Evolutionary conservation across 2,113 vertebrate genomes (phyloP), one percentile per base, ranked within the genome.

Genomic region (Rhabdornis inornatus): DNA sequence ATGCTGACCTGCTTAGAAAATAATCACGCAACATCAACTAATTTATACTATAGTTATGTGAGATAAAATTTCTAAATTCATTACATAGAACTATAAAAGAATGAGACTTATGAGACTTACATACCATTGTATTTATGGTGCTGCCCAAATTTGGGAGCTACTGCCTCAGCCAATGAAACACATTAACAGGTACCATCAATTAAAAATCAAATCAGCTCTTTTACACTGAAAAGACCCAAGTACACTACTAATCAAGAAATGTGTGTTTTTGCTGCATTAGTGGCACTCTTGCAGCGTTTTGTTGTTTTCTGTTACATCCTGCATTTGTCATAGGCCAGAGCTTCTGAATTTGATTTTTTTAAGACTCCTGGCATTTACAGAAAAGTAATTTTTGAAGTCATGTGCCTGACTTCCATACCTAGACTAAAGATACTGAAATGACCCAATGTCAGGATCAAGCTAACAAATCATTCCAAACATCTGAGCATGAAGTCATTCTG

Each of bases 401-500:
- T 25, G 14, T 39, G 68, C 39, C 33, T 31, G 17, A 70, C 63
- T 95, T 84, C 37, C 42, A 50, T 66, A 94, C 74, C 57, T 94
- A 92, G 45, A 71, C 70, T 89, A 90, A 71, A 85, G 85, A 95
- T 85, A 85, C 66, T 59, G 50, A 39, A 85, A 83, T 80, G 63
- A 91, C 81, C 91, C 78, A 20, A 61, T 83, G 84, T 89, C 74
- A 85, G 84, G 71, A 79, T 69, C 37, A 72, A 89, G 66, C 84
- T 85, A 91, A 94, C 95, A 95, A 94, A 95, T 88, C 78, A 95
- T 90, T 39, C 63, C 68, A 95, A 85, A 65, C 85, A 94, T 90
- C 63, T 92, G 75, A 97, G 60, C 63, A 93, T 94, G 87, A 96
- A 95, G 85, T 96, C 90, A 95, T 88, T 95, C 63, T 85, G 63